These are phyloP conservation scores for Empidonax traillii DNA, from an alignment of 2,113 vertebrate genomes.

Conservation along the genomic window DNA sequence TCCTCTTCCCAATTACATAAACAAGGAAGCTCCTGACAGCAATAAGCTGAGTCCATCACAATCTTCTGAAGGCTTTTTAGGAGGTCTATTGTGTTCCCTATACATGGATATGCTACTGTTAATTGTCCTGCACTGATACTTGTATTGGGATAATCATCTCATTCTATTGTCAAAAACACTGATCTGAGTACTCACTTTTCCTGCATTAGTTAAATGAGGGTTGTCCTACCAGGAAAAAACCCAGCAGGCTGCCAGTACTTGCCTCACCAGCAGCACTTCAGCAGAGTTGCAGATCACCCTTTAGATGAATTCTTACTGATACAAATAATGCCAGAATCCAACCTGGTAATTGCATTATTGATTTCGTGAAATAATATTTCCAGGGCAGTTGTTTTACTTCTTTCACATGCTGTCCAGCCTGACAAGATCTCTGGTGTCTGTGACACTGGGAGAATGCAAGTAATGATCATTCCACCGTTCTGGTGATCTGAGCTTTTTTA, in stretches of 20 bases:
- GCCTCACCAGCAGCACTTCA: neutral
- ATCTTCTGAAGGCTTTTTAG: neutral
- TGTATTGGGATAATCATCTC: neutral
- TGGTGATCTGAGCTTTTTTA: neutral
- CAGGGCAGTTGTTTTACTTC: neutral
- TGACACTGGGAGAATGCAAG: neutral
- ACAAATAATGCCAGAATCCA: neutral
- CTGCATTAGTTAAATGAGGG: neutral
- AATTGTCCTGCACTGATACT: neutral
- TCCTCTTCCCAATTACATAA: neutral
- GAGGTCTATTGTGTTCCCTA: neutral
- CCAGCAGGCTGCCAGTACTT: neutral
- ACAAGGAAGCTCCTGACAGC: neutral
- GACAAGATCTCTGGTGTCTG: neutral
- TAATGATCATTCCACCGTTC: neutral
- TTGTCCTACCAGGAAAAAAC: fast-evolving
- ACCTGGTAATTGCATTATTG: neutral
- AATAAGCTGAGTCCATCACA: neutral
- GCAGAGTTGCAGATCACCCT: fast-evolving
- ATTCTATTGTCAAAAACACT: neutral
- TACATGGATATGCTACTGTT: no score
- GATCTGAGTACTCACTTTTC: neutral
- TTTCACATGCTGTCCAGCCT: neutral
- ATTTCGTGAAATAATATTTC: neutral
- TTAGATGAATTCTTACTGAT: neutral